phyloP scores from a whole-genome alignment of 2,797 vertebrate species.

The Hoplostethus mediterraneus region DNA sequence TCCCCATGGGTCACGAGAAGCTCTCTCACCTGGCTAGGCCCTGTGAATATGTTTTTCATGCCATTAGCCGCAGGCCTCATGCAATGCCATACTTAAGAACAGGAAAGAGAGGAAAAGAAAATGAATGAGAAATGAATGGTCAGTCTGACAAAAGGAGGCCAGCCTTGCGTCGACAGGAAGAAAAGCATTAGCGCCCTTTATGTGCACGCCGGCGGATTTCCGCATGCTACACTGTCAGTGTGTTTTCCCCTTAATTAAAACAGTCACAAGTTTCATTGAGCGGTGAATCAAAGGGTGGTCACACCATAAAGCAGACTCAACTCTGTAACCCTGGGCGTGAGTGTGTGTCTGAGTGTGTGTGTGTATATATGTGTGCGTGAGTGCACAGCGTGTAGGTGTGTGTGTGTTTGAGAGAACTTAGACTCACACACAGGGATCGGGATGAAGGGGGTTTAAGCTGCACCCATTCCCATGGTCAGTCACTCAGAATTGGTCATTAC shows the following conservation, averaged over 20 bases:
- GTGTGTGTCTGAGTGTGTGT: constrained; percentile 14
- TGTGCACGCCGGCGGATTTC: constrained; percentile 77
- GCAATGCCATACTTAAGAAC: constrained; percentile 66
- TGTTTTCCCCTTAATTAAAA: constrained; percentile 84
- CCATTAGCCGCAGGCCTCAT: constrained; percentile 68
- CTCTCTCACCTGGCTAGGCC: constrained; percentile 60
- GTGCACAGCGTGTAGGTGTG: constrained; percentile 4
- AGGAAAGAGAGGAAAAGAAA: constrained; percentile 60
- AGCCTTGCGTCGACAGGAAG: constrained; percentile 74
- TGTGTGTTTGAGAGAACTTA: constrained; percentile 21
- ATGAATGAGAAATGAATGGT: constrained; percentile 72
- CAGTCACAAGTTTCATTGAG: constrained; percentile 84
- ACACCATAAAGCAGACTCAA: constrained; percentile 77
- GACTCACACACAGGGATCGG: constrained; percentile 63
- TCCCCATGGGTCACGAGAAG: constrained; percentile 46
- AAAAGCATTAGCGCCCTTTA: constrained; percentile 79
- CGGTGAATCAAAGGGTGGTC: constrained; percentile 80
- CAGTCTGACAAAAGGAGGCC: constrained; percentile 73
- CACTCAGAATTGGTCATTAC: constrained; percentile 76
- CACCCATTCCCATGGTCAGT: constrained; percentile 77
- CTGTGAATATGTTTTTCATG: constrained; percentile 61
- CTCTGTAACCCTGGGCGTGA: constrained; percentile 69
- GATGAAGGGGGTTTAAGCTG: constrained; percentile 75
- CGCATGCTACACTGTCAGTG: constrained; percentile 75
- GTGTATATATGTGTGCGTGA: constrained; percentile 47